A percentile compares a stretch with the other conserved stretches of the same genome.
Evolutionary conservation across 2,113 vertebrate genomes (phyloP).

Genomic region (Bubo bubo): DNA sequence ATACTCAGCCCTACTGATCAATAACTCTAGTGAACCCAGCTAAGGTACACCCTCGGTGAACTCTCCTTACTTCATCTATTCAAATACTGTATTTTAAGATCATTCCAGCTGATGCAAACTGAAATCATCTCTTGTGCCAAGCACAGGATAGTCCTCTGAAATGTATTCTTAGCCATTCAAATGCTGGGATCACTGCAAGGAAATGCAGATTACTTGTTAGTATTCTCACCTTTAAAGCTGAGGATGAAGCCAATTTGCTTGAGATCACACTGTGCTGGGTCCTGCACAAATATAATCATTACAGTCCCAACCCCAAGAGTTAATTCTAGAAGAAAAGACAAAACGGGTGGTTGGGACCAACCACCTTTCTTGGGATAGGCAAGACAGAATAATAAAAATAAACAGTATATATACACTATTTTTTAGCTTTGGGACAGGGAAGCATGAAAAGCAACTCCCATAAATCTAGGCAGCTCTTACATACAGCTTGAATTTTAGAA

Average conservation of each 20-base stretch:
- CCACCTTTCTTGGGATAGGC: background rate
- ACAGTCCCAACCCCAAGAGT: background rate
- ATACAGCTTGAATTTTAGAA: background rate
- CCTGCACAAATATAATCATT: background rate
- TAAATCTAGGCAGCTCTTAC: background rate
- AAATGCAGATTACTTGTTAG: background rate
- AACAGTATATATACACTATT: background rate
- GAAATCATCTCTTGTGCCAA: background rate
- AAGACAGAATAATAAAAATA: background rate
- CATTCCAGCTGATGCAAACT: slow-evolving; percentile 10
- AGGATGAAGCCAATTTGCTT: background rate
- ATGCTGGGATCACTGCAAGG: background rate
- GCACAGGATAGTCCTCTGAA: background rate
- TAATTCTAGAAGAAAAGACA: background rate
- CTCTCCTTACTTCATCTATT: background rate
- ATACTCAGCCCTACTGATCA: background rate
- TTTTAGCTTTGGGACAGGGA: background rate
- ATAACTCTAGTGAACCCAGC: background rate
- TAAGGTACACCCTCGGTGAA: background rate
- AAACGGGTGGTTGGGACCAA: background rate
- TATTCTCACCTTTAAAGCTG: background rate
- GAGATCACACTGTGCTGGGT: background rate
- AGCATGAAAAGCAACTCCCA: background rate
- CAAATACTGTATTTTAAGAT: slow-evolving; percentile 20
- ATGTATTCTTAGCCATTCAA: background rate